Base-by-base conservation (phyloP, 2,797 vertebrate genomes). In the Cynodonichthys magdalenae region DNA sequence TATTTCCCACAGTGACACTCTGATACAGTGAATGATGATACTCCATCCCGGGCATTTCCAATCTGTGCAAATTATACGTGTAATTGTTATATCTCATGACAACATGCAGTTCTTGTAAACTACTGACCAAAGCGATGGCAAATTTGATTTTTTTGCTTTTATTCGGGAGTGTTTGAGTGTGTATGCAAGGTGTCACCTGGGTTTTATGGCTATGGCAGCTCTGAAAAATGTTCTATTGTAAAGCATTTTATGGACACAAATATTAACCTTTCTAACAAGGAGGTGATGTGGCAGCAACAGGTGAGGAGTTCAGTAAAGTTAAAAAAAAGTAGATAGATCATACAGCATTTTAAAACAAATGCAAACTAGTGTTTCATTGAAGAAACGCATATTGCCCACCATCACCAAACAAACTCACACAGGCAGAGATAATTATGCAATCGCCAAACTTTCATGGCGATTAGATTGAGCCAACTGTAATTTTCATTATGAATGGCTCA, bases 161-260 rank as follows among this genome's bases (percentile, higher is more conserved):
- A 42, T 15, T 42, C 28, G 42, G 42, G 29, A 39, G 36, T 39
- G 58, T 50, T 15, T 48, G 18, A 56, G 29, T 39, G 27, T 59
- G 70, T 64, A 52, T 71, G 60, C 65, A 39, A 69, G 69, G 76
- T 76, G 85, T 81, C 70, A 83, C 83, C 75, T 82, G 71, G 81
- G 79, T 83, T 83, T 77, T 81, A 75, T 83, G 83, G 88, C 80
- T 79, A 83, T 80, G 82, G 81, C 79, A 87, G 70, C 63, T 69
- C 60, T 82, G 88, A 87, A 75, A 72, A 66, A 89, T 86, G 80
- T 76, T 80, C 77, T 71, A 66, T 68, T 76, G 71, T 81, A 79
- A 84, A 80, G 65, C 66, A 62, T 56, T 63, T 50, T 76, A 63
- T 72, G 59, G 83, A 80, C 61, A 59, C 60, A 52, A 71, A 52